These are phyloP conservation scores for Drosophila pseudoananassae DNA, from an alignment of 1,140 invertebrate species.

Conservation along the genomic window DNA sequence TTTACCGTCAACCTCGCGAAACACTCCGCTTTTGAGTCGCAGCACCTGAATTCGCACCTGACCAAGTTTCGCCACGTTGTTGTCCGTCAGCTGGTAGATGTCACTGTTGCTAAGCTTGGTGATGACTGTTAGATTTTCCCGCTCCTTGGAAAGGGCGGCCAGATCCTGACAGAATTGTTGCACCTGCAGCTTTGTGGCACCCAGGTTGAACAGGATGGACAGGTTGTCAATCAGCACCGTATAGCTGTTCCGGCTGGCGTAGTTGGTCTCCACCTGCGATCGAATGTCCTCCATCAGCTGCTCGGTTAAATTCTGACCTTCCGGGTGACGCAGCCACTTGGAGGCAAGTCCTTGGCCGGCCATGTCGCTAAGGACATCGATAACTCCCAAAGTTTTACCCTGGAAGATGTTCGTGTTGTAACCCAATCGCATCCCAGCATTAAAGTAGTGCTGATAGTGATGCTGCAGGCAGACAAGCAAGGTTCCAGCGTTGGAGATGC, in stretches of 20 bases:
- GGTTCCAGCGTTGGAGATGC: slow-evolving; percentile 85
- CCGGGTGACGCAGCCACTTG: slow-evolving; percentile 68
- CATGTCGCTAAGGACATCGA: slow-evolving; percentile 86
- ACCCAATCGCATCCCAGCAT: slow-evolving; percentile 89
- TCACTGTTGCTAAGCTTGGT: slow-evolving; percentile 85
- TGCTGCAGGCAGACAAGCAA: slow-evolving; percentile 89
- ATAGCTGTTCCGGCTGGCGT: slow-evolving; percentile 75
- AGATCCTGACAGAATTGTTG: slow-evolving; percentile 79
- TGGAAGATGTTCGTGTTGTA: slow-evolving; percentile 87
- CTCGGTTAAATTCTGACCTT: slow-evolving; percentile 55
- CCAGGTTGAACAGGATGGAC: slow-evolving; percentile 88
- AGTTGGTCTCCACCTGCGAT: slow-evolving; percentile 59
- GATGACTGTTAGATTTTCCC: slow-evolving; percentile 84
- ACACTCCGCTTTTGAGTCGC: slow-evolving; percentile 87
- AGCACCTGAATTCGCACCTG: slow-evolving; percentile 87
- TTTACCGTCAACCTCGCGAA: slow-evolving; percentile 88
- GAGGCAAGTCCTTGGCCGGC: slow-evolving; percentile 51
- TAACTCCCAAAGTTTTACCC: slow-evolving; percentile 85
- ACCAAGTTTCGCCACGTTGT: slow-evolving; percentile 86
- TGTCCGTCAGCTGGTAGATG: slow-evolving; percentile 85
- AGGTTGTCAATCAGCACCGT: slow-evolving; percentile 89
- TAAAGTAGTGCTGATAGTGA: slow-evolving; percentile 89
- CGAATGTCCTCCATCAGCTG: slow-evolving; percentile 66
- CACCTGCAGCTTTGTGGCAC: slow-evolving; percentile 77
- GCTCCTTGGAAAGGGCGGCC: slow-evolving; percentile 82